These are phyloP conservation scores for Planococcus citri DNA, from an alignment of 1,140 invertebrate genomes.

Conservation along the genomic window DNA sequence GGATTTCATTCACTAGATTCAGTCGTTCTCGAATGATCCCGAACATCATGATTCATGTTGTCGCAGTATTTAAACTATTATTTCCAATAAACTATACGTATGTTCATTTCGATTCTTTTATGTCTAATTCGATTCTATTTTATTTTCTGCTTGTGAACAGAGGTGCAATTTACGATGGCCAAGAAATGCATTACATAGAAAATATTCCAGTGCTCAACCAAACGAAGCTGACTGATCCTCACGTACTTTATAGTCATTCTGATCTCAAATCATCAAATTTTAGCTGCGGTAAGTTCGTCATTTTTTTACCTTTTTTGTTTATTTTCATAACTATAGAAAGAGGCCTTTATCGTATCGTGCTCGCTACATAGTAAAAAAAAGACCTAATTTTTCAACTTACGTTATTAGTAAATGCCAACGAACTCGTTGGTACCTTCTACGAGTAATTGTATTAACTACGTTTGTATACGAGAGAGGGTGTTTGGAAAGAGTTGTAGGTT, in stretches of 20 bases:
- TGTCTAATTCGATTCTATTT: not conserved
- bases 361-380: too few relatives aligned
- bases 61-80: too few relatives aligned
- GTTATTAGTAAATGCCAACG: not conserved
- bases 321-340: too few relatives aligned
- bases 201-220: conserved; percentile 29
- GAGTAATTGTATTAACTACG: not conserved
- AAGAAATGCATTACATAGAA: conserved; percentile 61
- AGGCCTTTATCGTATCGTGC: too few relatives aligned
- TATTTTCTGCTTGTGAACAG: conserved; percentile 31
- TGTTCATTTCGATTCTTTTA: too few relatives aligned
- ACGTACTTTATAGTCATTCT: conserved; percentile 55
- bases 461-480: not conserved
- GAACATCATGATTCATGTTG: too few relatives aligned
- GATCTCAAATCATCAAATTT: conserved; percentile 48
- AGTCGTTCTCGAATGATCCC: too few relatives aligned
- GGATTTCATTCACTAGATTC: too few relatives aligned
- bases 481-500: not conserved
- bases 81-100: too few relatives aligned
- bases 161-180: conserved; percentile 70
- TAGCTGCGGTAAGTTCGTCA: conserved; percentile 51
- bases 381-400: too few relatives aligned
- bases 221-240: conserved; percentile 31
- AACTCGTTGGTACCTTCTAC: conserved; percentile 3
- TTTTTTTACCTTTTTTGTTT: too few relatives aligned